These are phyloP conservation scores for Xyrichtys novacula DNA, from an alignment of 2,797 vertebrate species.

Conservation along the genomic window DNA sequence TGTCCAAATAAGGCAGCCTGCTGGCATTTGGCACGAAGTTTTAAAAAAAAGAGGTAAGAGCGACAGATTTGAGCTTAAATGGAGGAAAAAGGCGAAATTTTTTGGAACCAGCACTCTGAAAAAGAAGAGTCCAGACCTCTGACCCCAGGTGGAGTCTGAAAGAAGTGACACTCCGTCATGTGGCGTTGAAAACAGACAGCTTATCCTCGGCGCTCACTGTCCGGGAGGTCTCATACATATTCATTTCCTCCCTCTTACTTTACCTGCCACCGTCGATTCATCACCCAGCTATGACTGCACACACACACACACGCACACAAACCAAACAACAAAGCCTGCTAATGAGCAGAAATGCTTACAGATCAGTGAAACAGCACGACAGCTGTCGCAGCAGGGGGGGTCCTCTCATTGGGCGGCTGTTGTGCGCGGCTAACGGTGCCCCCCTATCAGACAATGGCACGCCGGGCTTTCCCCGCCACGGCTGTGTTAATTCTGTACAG, in stretches of 20 bases:
- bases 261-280: constrained; percentile 71
- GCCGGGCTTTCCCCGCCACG: constrained; percentile 63
- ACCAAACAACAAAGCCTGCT: constrained; percentile 57
- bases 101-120: constrained; percentile 21
- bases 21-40: constrained; percentile 46
- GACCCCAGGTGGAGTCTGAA: constrained; percentile 58
- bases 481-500: constrained; percentile 52
- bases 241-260: constrained; percentile 33
- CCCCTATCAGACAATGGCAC: constrained; percentile 62
- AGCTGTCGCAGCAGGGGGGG: constrained; percentile 60
- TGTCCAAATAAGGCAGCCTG: constrained; percentile 77
- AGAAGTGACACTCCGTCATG: constrained; percentile 4
- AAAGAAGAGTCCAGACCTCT: constrained; percentile 11
- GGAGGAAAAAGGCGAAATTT: constrained; percentile 34
- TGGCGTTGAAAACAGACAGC: background rate
- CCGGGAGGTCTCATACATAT: constrained; percentile 60
- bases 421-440: constrained; percentile 39
- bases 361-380: constrained; percentile 67
- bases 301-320: constrained; percentile 22
- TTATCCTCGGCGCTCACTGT: constrained; percentile 21
- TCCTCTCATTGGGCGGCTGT: constrained; percentile 61
- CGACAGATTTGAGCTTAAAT: constrained; percentile 24
- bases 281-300: constrained; percentile 33
- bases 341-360: constrained; percentile 74
- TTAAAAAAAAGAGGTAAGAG: constrained; percentile 52